Evolutionary conservation across 1,140 invertebrate genomes (phyloP).

Genomic region (Epicauta chinensis): DNA sequence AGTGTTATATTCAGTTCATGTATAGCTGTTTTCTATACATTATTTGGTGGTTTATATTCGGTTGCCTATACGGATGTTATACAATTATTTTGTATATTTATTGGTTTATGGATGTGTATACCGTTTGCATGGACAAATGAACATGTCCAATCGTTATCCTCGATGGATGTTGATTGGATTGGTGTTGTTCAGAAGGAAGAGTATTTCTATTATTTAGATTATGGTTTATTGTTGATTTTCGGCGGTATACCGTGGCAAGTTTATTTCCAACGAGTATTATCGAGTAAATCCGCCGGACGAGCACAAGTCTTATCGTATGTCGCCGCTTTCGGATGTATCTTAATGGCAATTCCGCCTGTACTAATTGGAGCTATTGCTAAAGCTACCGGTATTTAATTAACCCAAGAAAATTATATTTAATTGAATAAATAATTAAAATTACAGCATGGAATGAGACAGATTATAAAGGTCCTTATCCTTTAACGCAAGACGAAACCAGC

Average conservation of each 20-base stretch:
- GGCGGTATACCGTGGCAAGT: conserved; percentile 99
- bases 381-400: conserved; percentile 69
- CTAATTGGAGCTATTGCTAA: conserved; percentile 94
- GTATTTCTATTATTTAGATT: conserved; percentile 83
- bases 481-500: conserved; percentile 72
- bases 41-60: conserved; percentile 95
- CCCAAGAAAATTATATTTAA: background rate
- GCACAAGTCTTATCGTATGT: conserved; percentile 96
- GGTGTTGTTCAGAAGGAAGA: conserved; percentile 66
- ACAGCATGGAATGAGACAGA: conserved; percentile 90
- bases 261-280: conserved; percentile 96
- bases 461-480: conserved; percentile 66
- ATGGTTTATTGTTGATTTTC: conserved; percentile 85
- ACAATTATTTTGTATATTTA: conserved; percentile 97
- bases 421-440: conserved; percentile 21
- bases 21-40: conserved; percentile 95
- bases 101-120: conserved; percentile 97
- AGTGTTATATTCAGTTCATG: conserved; percentile 93
- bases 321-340: conserved; percentile 87
- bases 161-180: conserved; percentile 86
- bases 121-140: conserved; percentile 89
- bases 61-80: conserved; percentile 99
- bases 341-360: conserved; percentile 95
- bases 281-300: conserved; percentile 85
- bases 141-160: conserved; percentile 69